Evolutionary conservation across 30 jellyfish, hydroid and myxozoan species (phyloP).

Genomic region (Phacellophora camtschatica): DNA sequence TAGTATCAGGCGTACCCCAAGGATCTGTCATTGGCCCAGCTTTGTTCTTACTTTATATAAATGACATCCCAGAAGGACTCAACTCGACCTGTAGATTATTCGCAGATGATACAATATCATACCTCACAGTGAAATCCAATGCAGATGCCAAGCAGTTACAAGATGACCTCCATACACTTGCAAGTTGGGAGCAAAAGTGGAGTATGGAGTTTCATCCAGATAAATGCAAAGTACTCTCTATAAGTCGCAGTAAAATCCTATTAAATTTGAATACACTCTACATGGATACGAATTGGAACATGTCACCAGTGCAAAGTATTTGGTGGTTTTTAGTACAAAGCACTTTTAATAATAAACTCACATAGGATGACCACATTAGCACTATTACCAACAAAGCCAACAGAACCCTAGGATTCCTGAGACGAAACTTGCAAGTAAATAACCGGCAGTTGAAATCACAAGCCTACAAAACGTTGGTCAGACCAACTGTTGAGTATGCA

Average conservation of each 20-base stretch:
- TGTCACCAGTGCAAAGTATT: constrained; percentile 59
- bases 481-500: constrained; percentile 53
- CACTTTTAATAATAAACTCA: constrained; percentile 14
- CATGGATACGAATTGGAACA: constrained; percentile 44
- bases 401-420: constrained; percentile 45
- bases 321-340: no score
- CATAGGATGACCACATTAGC: constrained; percentile 35
- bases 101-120: neutral
- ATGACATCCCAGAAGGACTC: neutral
- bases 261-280: constrained; percentile 32
- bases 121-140: neutral
- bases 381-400: no score
- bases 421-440: constrained; percentile 38
- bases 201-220: constrained; percentile 68
- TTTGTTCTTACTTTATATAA: neutral
- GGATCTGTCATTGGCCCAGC: neutral
- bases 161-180: constrained; percentile 55
- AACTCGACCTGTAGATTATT: neutral
- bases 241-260: constrained; percentile 43
- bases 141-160: constrained; percentile 38
- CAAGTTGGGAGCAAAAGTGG: constrained; percentile 69
- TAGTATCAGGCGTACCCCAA: no score
- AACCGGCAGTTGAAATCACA: constrained; percentile 40
- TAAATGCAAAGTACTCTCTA: constrained; percentile 44
- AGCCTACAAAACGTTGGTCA: no score